These are phyloP conservation scores for Philereme vetulata DNA, from an alignment of 2,888 invertebrate species.

Conservation along the genomic window DNA sequence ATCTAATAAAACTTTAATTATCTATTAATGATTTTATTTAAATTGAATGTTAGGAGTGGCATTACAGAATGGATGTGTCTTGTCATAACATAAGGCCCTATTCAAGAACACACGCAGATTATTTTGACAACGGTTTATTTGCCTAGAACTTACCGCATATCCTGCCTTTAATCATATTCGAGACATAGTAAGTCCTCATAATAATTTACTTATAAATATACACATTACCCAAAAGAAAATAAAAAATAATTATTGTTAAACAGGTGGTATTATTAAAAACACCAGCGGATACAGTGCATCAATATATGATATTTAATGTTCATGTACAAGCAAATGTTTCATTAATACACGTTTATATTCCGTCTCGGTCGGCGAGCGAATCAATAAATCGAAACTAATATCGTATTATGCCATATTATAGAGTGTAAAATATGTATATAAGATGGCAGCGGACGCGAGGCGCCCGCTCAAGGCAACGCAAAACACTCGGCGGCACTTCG, in stretches of 20 bases:
- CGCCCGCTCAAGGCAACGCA: slow-evolving; percentile 64
- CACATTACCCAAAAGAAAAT: slow-evolving; percentile 80
- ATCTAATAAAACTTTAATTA: slow-evolving; percentile 12
- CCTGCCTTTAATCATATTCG: slow-evolving; percentile 76
- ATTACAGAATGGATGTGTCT: slow-evolving; percentile 14
- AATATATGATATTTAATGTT: slow-evolving; percentile 90
- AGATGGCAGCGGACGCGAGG: slow-evolving; percentile 59
- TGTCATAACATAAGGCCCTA: slow-evolving; percentile 49
- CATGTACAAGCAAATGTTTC: slow-evolving; percentile 88
- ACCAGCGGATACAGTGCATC: slow-evolving; percentile 86
- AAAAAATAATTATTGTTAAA: slow-evolving; percentile 66
- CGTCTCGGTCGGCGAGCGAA: slow-evolving; percentile 64
- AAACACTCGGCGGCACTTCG: slow-evolving; percentile 63
- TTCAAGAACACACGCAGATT: slow-evolving; percentile 71
- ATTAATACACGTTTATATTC: slow-evolving; percentile 82
- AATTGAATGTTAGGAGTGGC: not conserved
- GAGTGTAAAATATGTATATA: slow-evolving; percentile 74
- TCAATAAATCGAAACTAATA: slow-evolving; percentile 68
- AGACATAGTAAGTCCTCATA: slow-evolving; percentile 76
- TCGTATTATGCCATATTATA: slow-evolving; percentile 84
- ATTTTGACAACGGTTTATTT: slow-evolving; percentile 80
- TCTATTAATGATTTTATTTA: slow-evolving; percentile 3
- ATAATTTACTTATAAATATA: slow-evolving; percentile 83
- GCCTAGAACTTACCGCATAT: slow-evolving; percentile 78
- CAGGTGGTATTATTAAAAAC: slow-evolving; percentile 81